Base-by-base conservation (phyloP, 2,888 invertebrate genomes). In the Scaptomyza reducta region DNA sequence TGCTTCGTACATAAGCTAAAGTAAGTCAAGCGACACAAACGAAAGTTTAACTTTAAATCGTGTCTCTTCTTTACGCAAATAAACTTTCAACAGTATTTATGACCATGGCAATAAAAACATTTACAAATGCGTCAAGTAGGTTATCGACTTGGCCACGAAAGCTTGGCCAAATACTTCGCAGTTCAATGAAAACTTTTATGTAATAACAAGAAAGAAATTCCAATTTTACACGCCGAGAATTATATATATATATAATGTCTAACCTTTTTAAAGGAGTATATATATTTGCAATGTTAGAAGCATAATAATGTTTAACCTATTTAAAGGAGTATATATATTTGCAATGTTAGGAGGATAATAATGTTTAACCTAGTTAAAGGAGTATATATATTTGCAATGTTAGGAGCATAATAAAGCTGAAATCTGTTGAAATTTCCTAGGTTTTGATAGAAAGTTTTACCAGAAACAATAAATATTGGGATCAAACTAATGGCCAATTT, bases 11-110 rank as follows among this genome's bases (percentile, higher is more conserved):
- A 50, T 42, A 50, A 46, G 47, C 41, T 16, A 41, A 35, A 18
- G 42, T 18, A 50, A 38, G 35, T 16, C 40, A 2, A n/a, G 47
- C 18, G 11, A 38, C 38, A 33, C 35, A 58, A 56, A 29, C 47
- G 60, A 22, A 66, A 58, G 41, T 66, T 58, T 1, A 35, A 57
- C 40, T 59, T 70, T 70, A 59, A 70, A 45, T 44, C 40, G 9
- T 13, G 18, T 14, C 35, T 29, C 33, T 68, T 63, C 31, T 27
- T 9, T 3, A n/a, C 13, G 9, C 14, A 49, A 25, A 50, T 42
- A 6, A 33, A 16, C 16, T 18, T n/a, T 25, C 33, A 27, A 35
- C 22, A 16, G 47, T 9, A 56, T 18, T 16, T n/a, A 18, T n/a
- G 27, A 46, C 22, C 1, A 11, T 16, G 1, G 7, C 31, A 13